Percentiles rank a stretch among this genome's conserved stretches.
Conservation (phyloP, 1,140 invertebrate species). For the Psix sp. region DNA sequence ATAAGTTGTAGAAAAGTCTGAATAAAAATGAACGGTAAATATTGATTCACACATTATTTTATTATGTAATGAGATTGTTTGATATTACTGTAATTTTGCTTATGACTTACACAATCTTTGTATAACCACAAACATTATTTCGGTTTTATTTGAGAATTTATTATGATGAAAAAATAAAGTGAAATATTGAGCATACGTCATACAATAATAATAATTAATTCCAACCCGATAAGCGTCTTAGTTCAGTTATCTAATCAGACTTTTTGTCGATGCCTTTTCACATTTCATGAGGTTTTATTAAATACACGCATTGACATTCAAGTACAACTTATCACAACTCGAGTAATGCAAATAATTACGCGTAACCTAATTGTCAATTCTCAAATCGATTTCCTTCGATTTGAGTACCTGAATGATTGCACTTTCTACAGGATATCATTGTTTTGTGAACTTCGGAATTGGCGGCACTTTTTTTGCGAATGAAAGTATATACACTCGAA, state of each 20-base stretch:
- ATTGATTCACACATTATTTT: neutral
- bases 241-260: conserved; percentile 40
- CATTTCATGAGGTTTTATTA: conserved; percentile 10
- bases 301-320: conserved; percentile 1
- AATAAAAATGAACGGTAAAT: neutral
- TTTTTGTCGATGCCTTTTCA: conserved; percentile 14
- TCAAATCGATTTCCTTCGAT: too few species aligned
- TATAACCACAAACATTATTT: neutral
- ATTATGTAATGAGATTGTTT: too few species aligned
- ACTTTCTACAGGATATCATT: too few species aligned
- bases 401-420: too few species aligned
- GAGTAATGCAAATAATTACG: neutral
- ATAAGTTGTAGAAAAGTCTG: neutral
- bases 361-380: neutral
- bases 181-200: neutral
- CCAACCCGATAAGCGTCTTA: conserved; percentile 21
- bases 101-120: neutral
- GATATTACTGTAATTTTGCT: neutral
- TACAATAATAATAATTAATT: conserved; percentile 16
- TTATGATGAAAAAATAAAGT: neutral
- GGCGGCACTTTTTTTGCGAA: too few species aligned
- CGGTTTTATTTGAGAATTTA: neutral
- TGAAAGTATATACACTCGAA: too few species aligned
- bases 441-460: too few species aligned
- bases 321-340: conserved; percentile 1